Conservation (phyloP, 2,113 vertebrate species). For the Siniperca knerii region DNA sequence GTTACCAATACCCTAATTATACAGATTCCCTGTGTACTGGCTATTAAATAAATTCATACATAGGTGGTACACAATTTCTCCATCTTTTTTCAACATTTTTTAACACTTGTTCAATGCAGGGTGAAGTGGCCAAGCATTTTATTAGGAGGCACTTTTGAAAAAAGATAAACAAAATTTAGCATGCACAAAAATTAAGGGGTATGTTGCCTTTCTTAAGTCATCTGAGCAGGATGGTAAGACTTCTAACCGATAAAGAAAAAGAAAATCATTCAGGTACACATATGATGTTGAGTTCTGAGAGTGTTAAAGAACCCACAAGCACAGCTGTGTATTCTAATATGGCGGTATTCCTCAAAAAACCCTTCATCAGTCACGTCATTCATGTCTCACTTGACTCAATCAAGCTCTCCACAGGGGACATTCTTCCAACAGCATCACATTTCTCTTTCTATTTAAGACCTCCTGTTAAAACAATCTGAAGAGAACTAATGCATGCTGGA, state of each 20-base stretch:
- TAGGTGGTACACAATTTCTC: conserved; percentile 57
- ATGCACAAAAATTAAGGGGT: conserved; percentile 73
- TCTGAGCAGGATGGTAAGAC: conserved; percentile 51
- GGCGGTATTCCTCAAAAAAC: conserved; percentile 29
- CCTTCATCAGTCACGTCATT: conserved; percentile 37
- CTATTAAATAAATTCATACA: conserved; percentile 59
- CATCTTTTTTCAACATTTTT: conserved; percentile 52
- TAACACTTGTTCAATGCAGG: conserved; percentile 73
- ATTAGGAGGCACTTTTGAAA: conserved; percentile 87
- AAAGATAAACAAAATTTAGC: conserved; percentile 67
- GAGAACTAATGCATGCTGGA: conserved; percentile 84
- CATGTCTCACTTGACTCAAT: conserved; percentile 35
- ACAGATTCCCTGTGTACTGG: conserved; percentile 69
- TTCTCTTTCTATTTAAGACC: conserved; percentile 75
- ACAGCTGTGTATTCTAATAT: conserved; percentile 56
- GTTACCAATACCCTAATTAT: conserved; percentile 70
- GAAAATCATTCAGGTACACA: conserved; percentile 36
- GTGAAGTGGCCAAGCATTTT: conserved; percentile 81
- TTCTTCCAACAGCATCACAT: conserved; percentile 44
- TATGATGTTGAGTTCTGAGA: conserved; percentile 44
- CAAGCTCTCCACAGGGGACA: conserved; percentile 56
- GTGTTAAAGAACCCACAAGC: conserved; percentile 45
- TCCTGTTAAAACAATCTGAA: conserved; percentile 79
- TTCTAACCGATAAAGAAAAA: conserved; percentile 24
- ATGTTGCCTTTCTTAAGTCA: conserved; percentile 42